Conservation (phyloP, 2,113 vertebrate species). For the Sarotherodon lohbergeri region DNA sequence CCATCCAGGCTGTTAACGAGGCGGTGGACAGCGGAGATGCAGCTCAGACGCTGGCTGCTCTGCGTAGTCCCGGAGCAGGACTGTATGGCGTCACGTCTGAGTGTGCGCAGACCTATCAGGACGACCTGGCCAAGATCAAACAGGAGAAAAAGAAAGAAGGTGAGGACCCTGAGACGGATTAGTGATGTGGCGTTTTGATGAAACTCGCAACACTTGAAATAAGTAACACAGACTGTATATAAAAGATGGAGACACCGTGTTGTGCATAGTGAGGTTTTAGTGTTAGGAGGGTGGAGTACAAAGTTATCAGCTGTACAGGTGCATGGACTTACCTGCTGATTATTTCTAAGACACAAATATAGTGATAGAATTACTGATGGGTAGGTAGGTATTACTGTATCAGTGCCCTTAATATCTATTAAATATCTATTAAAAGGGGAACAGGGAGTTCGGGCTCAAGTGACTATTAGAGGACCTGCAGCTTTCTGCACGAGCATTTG, state of each 20-base stretch:
- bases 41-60: conserved; percentile 75
- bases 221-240: background rate
- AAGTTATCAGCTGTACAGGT: background rate
- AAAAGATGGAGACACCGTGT: background rate
- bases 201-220: background rate
- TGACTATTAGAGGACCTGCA: background rate
- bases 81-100: conserved; percentile 91
- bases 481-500: background rate
- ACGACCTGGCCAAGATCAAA: conserved; percentile 79
- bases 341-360: background rate
- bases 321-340: background rate
- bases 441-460: background rate
- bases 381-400: background rate
- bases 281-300: background rate
- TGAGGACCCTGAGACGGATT: conserved; percentile 30
- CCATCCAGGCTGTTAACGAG: conserved; percentile 86
- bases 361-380: background rate
- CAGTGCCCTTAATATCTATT: background rate
- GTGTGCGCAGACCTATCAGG: conserved; percentile 84
- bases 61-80: conserved; percentile 82
- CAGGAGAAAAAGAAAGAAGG: conserved; percentile 76
- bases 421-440: background rate
- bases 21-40: conserved; percentile 81
- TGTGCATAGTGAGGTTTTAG: background rate
- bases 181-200: background rate